Evolutionary conservation across 1,140 invertebrate genomes (phyloP).

Genomic region (Drosophila baimaii): DNA sequence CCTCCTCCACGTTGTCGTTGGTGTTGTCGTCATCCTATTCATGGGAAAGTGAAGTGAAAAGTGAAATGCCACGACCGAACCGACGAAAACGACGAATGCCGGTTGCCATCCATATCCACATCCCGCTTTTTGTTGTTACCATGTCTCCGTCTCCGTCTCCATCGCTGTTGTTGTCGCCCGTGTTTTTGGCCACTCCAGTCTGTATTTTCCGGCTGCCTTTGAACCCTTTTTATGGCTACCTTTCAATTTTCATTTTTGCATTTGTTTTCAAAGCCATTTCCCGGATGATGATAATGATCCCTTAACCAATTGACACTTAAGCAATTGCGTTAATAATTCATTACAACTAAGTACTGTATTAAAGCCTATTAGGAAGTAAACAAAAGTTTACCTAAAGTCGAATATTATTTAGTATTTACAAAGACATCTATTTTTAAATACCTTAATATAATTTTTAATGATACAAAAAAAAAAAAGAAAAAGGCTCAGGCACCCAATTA

Average conservation of each 20-base stretch:
- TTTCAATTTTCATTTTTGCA: constrained; percentile 16
- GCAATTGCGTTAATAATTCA: background rate
- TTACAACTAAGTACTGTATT: background rate
- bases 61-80: constrained; percentile 73
- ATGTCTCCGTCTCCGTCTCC: constrained; percentile 32
- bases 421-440: background rate
- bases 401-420: background rate
- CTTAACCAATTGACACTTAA: constrained; percentile 10
- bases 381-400: background rate
- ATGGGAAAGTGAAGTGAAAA: constrained; percentile 84
- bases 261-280: constrained; percentile 4
- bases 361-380: background rate
- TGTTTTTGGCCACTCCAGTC: constrained; percentile 38
- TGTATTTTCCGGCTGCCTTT: constrained; percentile 40
- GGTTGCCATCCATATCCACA: constrained; percentile 50
- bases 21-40: constrained; percentile 54
- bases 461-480: too few species aligned
- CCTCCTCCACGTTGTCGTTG: constrained; percentile 51
- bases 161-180: constrained; percentile 14
- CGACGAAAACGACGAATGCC: constrained; percentile 50
- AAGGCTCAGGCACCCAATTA: background rate
- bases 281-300: background rate
- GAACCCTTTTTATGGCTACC: constrained; percentile 27
- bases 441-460: too few species aligned
- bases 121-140: constrained; percentile 50